Evolutionary conservation across 2,797 vertebrate species (phyloP).

Genomic region (Parauchenoglanis punctatus): DNA sequence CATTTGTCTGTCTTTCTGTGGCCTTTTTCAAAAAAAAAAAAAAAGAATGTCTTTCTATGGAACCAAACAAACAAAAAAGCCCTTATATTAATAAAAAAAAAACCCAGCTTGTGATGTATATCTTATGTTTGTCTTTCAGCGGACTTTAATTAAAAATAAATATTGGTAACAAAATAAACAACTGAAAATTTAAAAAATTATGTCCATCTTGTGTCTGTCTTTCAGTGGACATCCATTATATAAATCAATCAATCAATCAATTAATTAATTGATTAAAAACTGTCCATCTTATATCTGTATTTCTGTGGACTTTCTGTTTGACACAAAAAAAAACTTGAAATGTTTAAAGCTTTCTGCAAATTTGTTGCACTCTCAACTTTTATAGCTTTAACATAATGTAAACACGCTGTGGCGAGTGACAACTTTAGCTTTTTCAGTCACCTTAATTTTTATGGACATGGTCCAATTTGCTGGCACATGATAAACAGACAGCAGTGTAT

Average conservation of each 20-base stretch:
- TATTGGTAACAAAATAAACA: neutral
- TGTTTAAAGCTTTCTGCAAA: neutral
- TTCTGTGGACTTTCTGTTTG: no score
- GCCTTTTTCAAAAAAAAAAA: neutral
- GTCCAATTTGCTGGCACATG: neutral
- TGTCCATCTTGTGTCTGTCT: neutral
- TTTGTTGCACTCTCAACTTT: neutral
- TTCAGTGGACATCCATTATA: neutral
- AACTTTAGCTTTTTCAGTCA: neutral
- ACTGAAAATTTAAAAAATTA: neutral
- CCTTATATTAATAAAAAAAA: no score
- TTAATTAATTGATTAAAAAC: no score
- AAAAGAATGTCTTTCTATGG: no score
- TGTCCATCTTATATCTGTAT: no score
- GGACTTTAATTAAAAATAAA: neutral
- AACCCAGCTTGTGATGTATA: neutral
- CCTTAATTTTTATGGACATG: neutral
- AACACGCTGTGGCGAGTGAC: neutral
- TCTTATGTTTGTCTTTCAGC: neutral
- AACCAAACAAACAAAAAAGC: no score
- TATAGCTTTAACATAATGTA: neutral
- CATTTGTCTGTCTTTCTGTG: no score
- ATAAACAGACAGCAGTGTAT: neutral
- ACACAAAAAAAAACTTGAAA: neutral
- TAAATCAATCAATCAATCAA: no score